These are phyloP conservation scores for Cydia strobilella DNA, from an alignment of 1,140 invertebrate species.

Conservation along the genomic window DNA sequence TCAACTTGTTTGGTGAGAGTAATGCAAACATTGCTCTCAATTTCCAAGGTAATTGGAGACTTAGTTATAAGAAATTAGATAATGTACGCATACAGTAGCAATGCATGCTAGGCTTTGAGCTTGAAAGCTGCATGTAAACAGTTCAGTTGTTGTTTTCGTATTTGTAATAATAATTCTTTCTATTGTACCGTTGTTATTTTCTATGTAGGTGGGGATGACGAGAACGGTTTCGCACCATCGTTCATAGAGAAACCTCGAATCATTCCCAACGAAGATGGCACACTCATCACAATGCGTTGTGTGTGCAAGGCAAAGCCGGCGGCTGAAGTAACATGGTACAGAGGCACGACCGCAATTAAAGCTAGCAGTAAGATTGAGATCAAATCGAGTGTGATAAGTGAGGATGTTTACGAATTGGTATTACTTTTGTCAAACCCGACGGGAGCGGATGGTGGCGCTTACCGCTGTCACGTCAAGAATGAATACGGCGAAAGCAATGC, in stretches of 20 bases:
- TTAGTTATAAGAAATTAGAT: conserved; percentile 33
- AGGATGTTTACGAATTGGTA: conserved; percentile 93
- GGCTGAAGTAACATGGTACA: conserved; percentile 94
- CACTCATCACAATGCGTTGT: conserved; percentile 97
- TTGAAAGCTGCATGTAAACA: conserved; percentile 64
- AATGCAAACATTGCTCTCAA: conserved; percentile 99
- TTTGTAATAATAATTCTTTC: background rate
- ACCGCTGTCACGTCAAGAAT: conserved; percentile 98
- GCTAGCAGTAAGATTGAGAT: conserved; percentile 93
- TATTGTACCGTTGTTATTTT: conserved; percentile 35
- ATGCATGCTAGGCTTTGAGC: conserved; percentile 66
- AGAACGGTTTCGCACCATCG: conserved; percentile 94
- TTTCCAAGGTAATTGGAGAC: conserved; percentile 92
- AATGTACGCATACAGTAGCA: conserved; percentile 78
- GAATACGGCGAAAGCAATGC: conserved; percentile 99
- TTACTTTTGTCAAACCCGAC: conserved; percentile 93
- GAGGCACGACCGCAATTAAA: conserved; percentile 91
- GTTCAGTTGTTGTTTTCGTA: background rate
- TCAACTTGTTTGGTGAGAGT: conserved; percentile 98
- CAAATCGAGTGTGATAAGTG: conserved; percentile 86
- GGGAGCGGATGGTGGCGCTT: conserved; percentile 96
- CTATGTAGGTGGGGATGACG: conserved; percentile 90
- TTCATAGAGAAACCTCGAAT: conserved; percentile 98
- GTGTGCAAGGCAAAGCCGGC: conserved; percentile 96
- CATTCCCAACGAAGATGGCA: conserved; percentile 97